A percentile compares a stretch with the other conserved stretches of the same genome.
Conservation (phyloP, 2,113 vertebrate species). For the Albula goreensis region DNA sequence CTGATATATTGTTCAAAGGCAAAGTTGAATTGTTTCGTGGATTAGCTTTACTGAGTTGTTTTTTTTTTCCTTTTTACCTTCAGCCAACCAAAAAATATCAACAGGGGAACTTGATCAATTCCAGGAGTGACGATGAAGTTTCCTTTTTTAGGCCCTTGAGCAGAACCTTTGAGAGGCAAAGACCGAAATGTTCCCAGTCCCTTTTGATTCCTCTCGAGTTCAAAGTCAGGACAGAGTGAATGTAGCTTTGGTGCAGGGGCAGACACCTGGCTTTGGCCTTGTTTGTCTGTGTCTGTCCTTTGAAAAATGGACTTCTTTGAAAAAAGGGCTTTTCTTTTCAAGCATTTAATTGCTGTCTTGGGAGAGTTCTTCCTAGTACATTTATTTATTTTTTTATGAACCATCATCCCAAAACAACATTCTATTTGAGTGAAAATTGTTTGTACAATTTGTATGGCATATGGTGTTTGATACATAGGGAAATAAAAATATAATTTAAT, state of each 20-base stretch:
- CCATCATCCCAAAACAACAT: background rate
- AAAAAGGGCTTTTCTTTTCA: slow-evolving; percentile 58
- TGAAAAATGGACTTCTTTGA: slow-evolving; percentile 63
- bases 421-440: background rate
- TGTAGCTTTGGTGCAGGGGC: slow-evolving; percentile 43
- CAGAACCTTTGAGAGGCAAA: slow-evolving; percentile 57
- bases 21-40: slow-evolving; percentile 92
- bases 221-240: slow-evolving; percentile 61
- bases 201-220: slow-evolving; percentile 74
- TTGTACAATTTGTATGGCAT: background rate
- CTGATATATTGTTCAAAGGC: slow-evolving; percentile 94
- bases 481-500: slow-evolving; percentile 13
- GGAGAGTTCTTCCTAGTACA: slow-evolving; percentile 55
- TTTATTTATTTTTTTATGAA: background rate
- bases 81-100: slow-evolving; percentile 62
- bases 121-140: slow-evolving; percentile 66
- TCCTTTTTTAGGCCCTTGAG: slow-evolving; percentile 69
- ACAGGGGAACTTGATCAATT: slow-evolving; percentile 67
- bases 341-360: slow-evolving; percentile 53
- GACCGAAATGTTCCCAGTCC: slow-evolving; percentile 69
- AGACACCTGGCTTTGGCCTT: slow-evolving; percentile 75
- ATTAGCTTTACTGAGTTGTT: slow-evolving; percentile 62
- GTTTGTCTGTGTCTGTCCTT: slow-evolving; percentile 67
- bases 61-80: slow-evolving; percentile 65
- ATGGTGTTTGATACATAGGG: slow-evolving; percentile 5